Evolutionary conservation across 1,140 invertebrate species (phyloP).

Genomic region (Pinna nobilis): DNA sequence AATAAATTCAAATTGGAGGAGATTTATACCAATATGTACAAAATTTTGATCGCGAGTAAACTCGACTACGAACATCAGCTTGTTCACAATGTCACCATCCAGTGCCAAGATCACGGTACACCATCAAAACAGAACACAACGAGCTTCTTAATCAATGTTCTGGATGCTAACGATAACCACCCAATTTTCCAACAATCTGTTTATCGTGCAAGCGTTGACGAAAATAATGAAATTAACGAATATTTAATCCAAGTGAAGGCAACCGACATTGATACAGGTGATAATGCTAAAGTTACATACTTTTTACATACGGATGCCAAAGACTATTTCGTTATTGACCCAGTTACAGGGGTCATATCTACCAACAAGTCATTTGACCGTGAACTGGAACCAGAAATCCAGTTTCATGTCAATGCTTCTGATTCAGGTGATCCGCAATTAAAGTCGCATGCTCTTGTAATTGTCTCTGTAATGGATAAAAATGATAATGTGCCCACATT

Average conservation of each 20-base stretch:
- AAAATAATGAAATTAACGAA: slow-evolving; percentile 84
- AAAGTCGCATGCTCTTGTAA: slow-evolving; percentile 93
- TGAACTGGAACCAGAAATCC: slow-evolving; percentile 53
- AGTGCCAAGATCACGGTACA: slow-evolving; percentile 53
- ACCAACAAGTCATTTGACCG: slow-evolving; percentile 57
- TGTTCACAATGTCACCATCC: slow-evolving; percentile 50
- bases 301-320: slow-evolving; percentile 48
- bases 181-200: slow-evolving; percentile 84
- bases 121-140: slow-evolving; percentile 77
- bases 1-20: slow-evolving; percentile 57
- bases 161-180: slow-evolving; percentile 95
- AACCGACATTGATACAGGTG: slow-evolving; percentile 86
- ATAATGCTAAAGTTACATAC: slow-evolving; percentile 79
- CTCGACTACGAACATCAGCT: slow-evolving; percentile 44
- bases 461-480: slow-evolving; percentile 70
- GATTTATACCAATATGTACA: slow-evolving; percentile 54
- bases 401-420: slow-evolving; percentile 57
- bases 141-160: slow-evolving; percentile 84
- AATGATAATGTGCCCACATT: slow-evolving; percentile 75
- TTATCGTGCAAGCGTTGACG: slow-evolving; percentile 76
- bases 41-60: slow-evolving; percentile 52
- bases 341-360: slow-evolving; percentile 53
- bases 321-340: slow-evolving; percentile 56
- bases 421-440: slow-evolving; percentile 77
- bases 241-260: slow-evolving; percentile 81